A percentile compares a stretch with the other conserved stretches of the same genome.
These are phyloP conservation scores for Junonia oenone DNA, from an alignment of 2,888 invertebrate genomes.

Conservation along the genomic window DNA sequence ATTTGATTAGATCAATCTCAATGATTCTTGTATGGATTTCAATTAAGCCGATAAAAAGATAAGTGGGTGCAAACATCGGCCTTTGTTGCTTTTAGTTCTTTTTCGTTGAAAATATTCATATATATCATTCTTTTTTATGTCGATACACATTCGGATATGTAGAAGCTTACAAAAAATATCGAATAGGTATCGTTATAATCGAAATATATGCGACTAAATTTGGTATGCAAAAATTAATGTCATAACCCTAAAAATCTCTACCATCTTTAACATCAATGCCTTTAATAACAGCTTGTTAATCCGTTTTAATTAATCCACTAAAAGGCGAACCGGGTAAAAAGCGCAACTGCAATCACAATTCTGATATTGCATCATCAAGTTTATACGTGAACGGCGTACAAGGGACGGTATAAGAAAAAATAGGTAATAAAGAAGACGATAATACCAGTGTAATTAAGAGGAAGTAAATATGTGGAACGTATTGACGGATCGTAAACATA, in stretches of 20 bases:
- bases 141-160: not conserved
- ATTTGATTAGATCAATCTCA: slow-evolving; percentile 75
- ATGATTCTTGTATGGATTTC: slow-evolving; percentile 72
- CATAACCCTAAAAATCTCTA: slow-evolving; percentile 13
- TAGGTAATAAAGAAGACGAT: slow-evolving; percentile 63
- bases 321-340: slow-evolving; percentile 18
- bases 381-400: slow-evolving; percentile 32
- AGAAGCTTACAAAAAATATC: not conserved
- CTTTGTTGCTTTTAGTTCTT: slow-evolving; percentile 33
- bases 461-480: slow-evolving; percentile 70
- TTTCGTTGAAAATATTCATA: slow-evolving; percentile 11
- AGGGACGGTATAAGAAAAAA: slow-evolving; percentile 58
- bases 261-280: slow-evolving; percentile 19
- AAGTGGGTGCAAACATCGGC: slow-evolving; percentile 57
- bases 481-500: slow-evolving; percentile 74
- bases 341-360: slow-evolving; percentile 22
- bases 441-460: slow-evolving; percentile 70
- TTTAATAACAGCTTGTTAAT: slow-evolving; percentile 30
- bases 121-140: not conserved
- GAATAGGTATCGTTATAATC: not conserved
- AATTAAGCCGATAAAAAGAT: slow-evolving; percentile 69
- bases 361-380: slow-evolving; percentile 39
- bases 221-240: not conserved
- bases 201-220: not conserved
- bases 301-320: slow-evolving; percentile 27